Evolutionary conservation across 2,888 invertebrate species (phyloP).

Genomic region (Notodonta ziczac): DNA sequence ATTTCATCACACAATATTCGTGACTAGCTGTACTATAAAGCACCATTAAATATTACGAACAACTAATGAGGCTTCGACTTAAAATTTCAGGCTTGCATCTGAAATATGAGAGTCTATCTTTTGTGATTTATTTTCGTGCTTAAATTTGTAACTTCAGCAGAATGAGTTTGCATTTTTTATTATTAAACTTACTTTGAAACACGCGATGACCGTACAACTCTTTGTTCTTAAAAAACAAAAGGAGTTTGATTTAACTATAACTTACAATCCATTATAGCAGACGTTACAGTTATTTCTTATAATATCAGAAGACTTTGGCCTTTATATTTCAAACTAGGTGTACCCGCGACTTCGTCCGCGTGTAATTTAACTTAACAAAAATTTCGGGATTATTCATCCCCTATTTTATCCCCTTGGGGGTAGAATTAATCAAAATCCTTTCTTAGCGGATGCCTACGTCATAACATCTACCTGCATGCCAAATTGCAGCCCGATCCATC

Average conservation of each 20-base stretch:
- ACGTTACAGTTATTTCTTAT: no score
- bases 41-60: not conserved
- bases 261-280: no score
- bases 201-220: not conserved
- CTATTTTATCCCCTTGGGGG: no score
- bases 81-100: conserved; percentile 4
- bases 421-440: no score
- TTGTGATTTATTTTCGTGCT: conserved; percentile 1
- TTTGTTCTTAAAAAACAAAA: not conserved
- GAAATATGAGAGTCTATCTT: conserved; percentile 3
- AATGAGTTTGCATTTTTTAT: conserved; percentile 2
- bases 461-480: no score
- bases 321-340: no score
- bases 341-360: no score
- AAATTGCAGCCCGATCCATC: no score
- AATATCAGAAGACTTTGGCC: no score
- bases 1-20: not conserved
- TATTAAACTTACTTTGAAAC: not conserved
- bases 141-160: not conserved
- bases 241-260: not conserved
- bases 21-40: not conserved
- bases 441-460: no score
- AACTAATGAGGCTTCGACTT: not conserved
- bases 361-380: no score
- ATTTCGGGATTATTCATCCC: no score